Percentiles rank a stretch among this genome's conserved stretches.
phyloP scores from a whole-genome alignment of 2,797 vertebrate species.

The Schizothorax lantsangensis region DNA sequence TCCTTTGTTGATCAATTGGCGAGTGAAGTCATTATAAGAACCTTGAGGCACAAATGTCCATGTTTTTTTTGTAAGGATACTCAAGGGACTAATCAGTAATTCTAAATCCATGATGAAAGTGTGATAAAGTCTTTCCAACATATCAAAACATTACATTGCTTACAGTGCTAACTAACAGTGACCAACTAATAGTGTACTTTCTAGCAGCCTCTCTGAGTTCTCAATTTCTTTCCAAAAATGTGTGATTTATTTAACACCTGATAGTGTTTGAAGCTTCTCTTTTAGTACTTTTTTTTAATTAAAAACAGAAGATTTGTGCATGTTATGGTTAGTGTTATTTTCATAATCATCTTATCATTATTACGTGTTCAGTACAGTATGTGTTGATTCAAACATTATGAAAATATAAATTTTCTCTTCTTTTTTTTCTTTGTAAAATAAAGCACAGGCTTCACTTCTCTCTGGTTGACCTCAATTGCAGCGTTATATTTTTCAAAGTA shows the following conservation, averaged over 20 bases:
- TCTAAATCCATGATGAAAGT: not conserved
- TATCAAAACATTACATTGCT: not conserved
- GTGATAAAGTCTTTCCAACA: not conserved
- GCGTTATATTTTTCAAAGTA: conserved; percentile 14
- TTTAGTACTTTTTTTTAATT: not conserved
- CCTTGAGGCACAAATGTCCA: conserved; percentile 63
- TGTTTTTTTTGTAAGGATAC: not conserved
- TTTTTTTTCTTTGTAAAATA: not conserved
- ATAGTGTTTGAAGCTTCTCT: not conserved
- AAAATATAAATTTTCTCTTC: not conserved
- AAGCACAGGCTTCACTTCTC: not conserved
- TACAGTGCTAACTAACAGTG: not conserved
- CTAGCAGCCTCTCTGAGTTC: not conserved
- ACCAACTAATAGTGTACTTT: not conserved
- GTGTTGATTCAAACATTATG: not conserved
- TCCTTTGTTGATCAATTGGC: conserved; percentile 74
- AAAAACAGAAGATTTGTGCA: not conserved
- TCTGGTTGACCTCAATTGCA: conserved; percentile 33
- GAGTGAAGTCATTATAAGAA: conserved; percentile 71
- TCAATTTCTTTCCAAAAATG: not conserved
- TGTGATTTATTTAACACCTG: not conserved
- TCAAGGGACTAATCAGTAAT: conserved; percentile 29
- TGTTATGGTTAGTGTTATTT: not conserved
- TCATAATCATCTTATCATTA: not conserved
- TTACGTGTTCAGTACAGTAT: too few species aligned